These are phyloP conservation scores for Coelopa pilipes DNA, from an alignment of 2,888 invertebrate genomes.

Conservation along the genomic window DNA sequence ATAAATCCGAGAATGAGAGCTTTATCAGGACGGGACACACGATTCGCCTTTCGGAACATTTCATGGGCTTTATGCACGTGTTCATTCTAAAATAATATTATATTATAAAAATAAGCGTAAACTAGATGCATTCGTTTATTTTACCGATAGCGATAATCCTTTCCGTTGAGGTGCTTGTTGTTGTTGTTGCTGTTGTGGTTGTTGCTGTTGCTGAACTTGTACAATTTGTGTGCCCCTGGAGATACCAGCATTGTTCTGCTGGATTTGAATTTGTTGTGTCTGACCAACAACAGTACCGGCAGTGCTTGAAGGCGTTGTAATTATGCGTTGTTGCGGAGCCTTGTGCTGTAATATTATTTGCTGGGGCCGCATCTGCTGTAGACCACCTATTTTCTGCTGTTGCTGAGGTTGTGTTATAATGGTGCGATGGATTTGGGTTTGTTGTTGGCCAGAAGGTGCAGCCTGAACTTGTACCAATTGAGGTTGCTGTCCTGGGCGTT, in stretches of 20 bases:
- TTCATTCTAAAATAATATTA: conserved; percentile 76
- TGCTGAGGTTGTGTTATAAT: conserved; percentile 61
- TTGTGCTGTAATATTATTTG: conserved; percentile 64
- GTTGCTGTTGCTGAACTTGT: conserved; percentile 58
- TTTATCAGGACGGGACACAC: conserved; percentile 95
- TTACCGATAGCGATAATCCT: conserved; percentile 65
- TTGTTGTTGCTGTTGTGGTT: conserved; percentile 56
- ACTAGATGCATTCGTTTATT: conserved; percentile 25
- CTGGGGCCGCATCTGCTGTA: conserved; percentile 61
- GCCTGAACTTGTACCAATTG: conserved; percentile 66
- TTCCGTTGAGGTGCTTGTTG: conserved; percentile 63
- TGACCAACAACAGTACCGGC: conserved; percentile 46
- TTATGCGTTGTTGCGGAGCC: conserved; percentile 59
- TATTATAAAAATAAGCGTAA: background rate
- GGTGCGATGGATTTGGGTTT: conserved; percentile 61
- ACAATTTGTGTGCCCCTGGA: conserved; percentile 59
- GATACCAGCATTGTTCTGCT: conserved; percentile 48
- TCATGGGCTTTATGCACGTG: conserved; percentile 97
- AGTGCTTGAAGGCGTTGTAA: conserved; percentile 50
- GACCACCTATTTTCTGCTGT: conserved; percentile 52
- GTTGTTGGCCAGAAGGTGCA: conserved; percentile 49
- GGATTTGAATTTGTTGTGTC: conserved; percentile 50
- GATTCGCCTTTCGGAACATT: conserved; percentile 96
- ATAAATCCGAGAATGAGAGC: conserved; percentile 97
- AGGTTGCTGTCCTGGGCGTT: conserved; percentile 66